These are phyloP conservation scores for Sphyrna mokarran DNA, from an alignment of 2,113 vertebrate species.

Conservation along the genomic window DNA sequence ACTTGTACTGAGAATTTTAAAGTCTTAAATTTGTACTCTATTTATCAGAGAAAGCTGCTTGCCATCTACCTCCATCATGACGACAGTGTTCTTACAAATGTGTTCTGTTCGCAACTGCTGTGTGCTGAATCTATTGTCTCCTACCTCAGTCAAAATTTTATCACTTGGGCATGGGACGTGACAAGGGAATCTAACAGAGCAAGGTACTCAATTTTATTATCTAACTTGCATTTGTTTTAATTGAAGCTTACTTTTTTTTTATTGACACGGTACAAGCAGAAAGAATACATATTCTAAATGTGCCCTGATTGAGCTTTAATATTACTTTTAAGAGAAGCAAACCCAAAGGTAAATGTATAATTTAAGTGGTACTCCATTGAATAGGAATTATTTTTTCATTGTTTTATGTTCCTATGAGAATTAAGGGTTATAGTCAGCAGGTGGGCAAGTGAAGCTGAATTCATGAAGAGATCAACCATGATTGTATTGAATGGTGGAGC, in stretches of 20 bases:
- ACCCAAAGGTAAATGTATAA: neutral
- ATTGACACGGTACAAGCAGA: neutral
- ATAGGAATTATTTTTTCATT: neutral
- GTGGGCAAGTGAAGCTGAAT: no score
- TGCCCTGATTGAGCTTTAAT: neutral
- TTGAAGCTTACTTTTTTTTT: neutral
- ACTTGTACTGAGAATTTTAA: neutral
- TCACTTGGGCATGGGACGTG: constrained; percentile 98
- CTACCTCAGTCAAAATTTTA: constrained; percentile 98
- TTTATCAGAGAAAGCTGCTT: constrained; percentile 91
- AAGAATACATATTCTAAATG: neutral
- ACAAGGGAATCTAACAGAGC: constrained; percentile 95
- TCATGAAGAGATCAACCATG: no score
- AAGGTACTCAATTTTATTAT: constrained; percentile 63
- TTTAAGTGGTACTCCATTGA: neutral
- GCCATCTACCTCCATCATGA: constrained; percentile 99
- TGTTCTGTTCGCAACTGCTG: constrained; percentile 99
- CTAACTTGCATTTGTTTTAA: neutral
- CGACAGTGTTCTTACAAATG: constrained; percentile 95
- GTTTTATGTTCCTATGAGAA: no score
- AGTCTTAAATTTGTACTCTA: constrained; percentile 37
- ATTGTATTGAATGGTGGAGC: no score
- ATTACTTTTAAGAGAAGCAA: neutral
- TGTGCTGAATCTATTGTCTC: constrained; percentile 97
- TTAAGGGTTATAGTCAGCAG: no score